Evolutionary conservation across 2,113 vertebrate species (phyloP), one percentile per base, ranked within the genome.

Genomic region (Chlorodrepanis virens): DNA sequence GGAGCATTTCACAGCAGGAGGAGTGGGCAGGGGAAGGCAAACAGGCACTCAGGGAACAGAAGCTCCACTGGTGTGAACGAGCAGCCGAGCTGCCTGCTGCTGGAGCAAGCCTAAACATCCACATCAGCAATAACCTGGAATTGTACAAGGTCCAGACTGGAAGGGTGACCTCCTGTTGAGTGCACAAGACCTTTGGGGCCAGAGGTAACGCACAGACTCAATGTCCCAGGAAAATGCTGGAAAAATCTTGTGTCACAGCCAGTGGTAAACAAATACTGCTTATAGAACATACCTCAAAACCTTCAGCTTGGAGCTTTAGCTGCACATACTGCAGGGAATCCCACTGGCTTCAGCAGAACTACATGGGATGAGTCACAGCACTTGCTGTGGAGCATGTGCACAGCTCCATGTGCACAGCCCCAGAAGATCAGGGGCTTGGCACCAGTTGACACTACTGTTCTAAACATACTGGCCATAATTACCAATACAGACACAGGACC

Each of bases 1-100:
- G 83, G 92, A 95, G 68, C 94, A 95, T 90, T 95, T 96, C 94
- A 90, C 94, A 95, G 94, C 96, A 92, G 94, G 96, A 90, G 28
- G 64, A 96, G 72, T 3, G 18, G 63, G 71, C 90, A 88, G n/a
- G 35, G 88, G 79, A 86, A 91, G 83, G 67, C 60, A 93, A 91
- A 59, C 0, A 4, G 86, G 79, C 67, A 5, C 42, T 57, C 27
- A 9, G 71, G 64, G 52, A 94, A 90, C 90, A 92, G 92, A 89
- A 90, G 68, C 77, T 89, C 74, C 31, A 7, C 44, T 71, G 91
- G 81, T 49, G 69, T 53, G 53, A 89, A 82, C 0, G 0, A 91
- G 80, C 52, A 79, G 77, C 64, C 44, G 15, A 63, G 52, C 83
- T 89, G 79, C 59, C 72, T 77, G 93, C 91, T 92, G 91, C 83